These are phyloP conservation scores for Drosophila aldrichi DNA, from an alignment of 2,888 invertebrate species.

Conservation along the genomic window DNA sequence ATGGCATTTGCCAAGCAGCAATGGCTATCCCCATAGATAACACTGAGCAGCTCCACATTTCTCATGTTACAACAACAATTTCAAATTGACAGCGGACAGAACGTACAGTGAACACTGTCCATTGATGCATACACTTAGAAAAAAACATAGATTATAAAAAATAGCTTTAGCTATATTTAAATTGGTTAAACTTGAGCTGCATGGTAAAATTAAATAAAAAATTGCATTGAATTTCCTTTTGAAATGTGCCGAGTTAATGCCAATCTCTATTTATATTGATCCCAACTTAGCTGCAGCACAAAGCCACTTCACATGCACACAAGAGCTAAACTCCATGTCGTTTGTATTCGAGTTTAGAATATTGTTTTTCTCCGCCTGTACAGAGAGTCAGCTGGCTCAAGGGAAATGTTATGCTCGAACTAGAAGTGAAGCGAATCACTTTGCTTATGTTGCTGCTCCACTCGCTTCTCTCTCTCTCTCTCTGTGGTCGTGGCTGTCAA, in stretches of 20 bases:
- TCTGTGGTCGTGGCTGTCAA: conserved; percentile 52
- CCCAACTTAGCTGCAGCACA: not conserved
- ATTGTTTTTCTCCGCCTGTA: conserved; percentile 6
- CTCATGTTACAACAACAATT: conserved; percentile 67
- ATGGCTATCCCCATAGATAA: conserved; percentile 31
- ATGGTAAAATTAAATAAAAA: too few species aligned
- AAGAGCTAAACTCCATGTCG: too few species aligned
- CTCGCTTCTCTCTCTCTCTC: not conserved
- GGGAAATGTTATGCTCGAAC: conserved; percentile 45
- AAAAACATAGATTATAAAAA: not conserved
- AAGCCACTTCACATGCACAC: not conserved
- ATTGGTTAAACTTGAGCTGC: too few species aligned
- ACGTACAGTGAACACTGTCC: conserved; percentile 19
- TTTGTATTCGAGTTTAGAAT: conserved; percentile 3
- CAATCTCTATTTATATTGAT: conserved; percentile 1
- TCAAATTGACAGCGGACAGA: conserved; percentile 36
- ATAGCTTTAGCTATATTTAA: not conserved
- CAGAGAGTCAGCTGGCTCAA: conserved; percentile 26
- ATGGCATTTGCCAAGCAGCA: conserved; percentile 51
- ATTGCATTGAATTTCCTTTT: too few species aligned
- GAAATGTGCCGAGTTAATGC: not conserved
- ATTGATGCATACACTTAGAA: conserved; percentile 5
- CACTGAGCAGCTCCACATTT: conserved; percentile 69
- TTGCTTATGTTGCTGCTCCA: conserved; percentile 40
- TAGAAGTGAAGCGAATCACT: conserved; percentile 47